Conservation (phyloP, 2,113 vertebrate species). For the Hyperopisus bebe region DNA sequence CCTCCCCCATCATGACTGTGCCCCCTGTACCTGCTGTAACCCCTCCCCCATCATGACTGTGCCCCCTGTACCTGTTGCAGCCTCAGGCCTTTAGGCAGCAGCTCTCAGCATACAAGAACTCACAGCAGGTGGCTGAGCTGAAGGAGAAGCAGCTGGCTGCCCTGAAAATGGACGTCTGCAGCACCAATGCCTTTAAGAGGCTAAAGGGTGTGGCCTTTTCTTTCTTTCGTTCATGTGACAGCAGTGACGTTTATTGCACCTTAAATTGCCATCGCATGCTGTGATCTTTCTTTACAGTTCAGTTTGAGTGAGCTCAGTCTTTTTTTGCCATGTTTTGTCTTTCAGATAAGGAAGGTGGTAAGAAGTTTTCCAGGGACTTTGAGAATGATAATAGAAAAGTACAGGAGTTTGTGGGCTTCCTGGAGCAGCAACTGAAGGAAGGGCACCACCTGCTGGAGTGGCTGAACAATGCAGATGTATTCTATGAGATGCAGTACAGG, state of each 20-base stretch:
- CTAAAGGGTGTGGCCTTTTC: constrained; percentile 76
- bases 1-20: not conserved
- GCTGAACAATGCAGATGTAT: constrained; percentile 88
- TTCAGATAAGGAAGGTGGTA: constrained; percentile 91
- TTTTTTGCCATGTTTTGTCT: not conserved
- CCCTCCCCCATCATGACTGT: no score
- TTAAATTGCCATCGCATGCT: not conserved
- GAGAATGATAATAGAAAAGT: constrained; percentile 88
- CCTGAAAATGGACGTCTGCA: constrained; percentile 85
- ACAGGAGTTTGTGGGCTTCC: constrained; percentile 85
- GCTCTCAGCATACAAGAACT: constrained; percentile 51
- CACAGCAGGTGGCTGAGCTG: constrained; percentile 76
- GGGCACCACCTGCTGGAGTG: constrained; percentile 79
- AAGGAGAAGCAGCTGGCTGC: constrained; percentile 89
- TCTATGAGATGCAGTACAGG: constrained; percentile 95
- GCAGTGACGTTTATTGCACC: not conserved
- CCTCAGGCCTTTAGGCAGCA: constrained; percentile 78
- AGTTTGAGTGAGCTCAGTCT: not conserved
- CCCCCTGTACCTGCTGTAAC: not conserved
- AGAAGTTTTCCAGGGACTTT: constrained; percentile 93
- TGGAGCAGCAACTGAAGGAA: constrained; percentile 83
- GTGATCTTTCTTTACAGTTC: not conserved
- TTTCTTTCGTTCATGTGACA: not conserved
- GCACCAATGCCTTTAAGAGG: constrained; percentile 86
- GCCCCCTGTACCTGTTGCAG: constrained; percentile 47